phyloP scores from a whole-genome alignment of 2,888 invertebrate species.

The Microdon myrmicae region DNA sequence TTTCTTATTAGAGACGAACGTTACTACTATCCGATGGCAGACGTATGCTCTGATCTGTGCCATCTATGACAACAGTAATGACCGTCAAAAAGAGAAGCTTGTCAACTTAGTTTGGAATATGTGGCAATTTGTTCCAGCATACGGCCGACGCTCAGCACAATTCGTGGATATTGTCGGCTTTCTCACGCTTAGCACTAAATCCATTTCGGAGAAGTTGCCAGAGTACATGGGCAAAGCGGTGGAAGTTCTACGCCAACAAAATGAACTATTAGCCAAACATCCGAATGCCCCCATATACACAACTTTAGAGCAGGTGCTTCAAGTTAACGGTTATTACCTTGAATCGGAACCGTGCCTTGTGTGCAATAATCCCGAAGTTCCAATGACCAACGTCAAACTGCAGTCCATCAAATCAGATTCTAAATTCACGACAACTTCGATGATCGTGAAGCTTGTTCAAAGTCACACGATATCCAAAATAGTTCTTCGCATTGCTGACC shows the following conservation, averaged over 20 bases:
- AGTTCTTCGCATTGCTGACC: conserved; percentile 90
- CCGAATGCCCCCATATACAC: conserved; percentile 95
- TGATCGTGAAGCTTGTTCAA: conserved; percentile 94
- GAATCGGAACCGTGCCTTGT: conserved; percentile 98
- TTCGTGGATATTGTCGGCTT: conserved; percentile 97
- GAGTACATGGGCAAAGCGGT: conserved; percentile 89
- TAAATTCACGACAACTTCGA: conserved; percentile 97
- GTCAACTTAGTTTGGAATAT: conserved; percentile 89
- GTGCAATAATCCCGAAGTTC: conserved; percentile 96
- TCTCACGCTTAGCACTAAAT: conserved; percentile 87
- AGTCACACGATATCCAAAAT: conserved; percentile 96
- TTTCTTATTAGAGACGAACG: conserved; percentile 92
- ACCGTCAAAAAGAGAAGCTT: conserved; percentile 80
- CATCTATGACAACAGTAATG: conserved; percentile 85
- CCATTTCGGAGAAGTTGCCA: conserved; percentile 73
- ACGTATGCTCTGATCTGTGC: conserved; percentile 88
- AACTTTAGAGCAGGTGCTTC: conserved; percentile 91
- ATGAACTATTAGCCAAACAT: conserved; percentile 87
- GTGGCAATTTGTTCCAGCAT: conserved; percentile 89
- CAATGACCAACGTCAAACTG: conserved; percentile 89
- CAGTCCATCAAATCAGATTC: conserved; percentile 95
- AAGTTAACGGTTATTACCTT: conserved; percentile 94
- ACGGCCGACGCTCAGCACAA: conserved; percentile 94
- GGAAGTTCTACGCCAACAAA: conserved; percentile 86
- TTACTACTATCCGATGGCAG: conserved; percentile 93